Conservation (phyloP, 2,113 vertebrate species). For the Okapia johnstoni region DNA sequence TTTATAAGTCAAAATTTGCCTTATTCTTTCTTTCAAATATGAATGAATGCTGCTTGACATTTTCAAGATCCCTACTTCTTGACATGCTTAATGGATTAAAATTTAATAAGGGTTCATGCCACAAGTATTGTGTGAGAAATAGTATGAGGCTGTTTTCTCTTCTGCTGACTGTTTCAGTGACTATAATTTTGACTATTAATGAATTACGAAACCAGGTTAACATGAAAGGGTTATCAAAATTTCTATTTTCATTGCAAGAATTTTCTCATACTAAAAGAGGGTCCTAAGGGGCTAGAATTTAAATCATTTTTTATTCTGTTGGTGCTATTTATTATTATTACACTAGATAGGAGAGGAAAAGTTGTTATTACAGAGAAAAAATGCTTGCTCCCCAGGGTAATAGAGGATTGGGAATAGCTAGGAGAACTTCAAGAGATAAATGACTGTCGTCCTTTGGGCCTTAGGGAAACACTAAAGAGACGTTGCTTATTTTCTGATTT, state of each 20-base stretch:
- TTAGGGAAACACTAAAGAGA: not conserved
- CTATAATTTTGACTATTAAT: not conserved
- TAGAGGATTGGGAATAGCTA: not conserved
- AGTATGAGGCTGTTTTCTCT: not conserved
- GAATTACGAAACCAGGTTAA: not conserved
- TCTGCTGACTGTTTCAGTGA: not conserved
- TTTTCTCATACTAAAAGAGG: not conserved
- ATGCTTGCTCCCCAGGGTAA: not conserved
- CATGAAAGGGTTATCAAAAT: not conserved
- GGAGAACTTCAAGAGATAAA: not conserved
- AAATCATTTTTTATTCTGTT: not conserved
- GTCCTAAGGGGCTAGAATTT: not conserved
- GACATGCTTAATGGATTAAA: not conserved
- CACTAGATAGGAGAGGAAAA: not conserved
- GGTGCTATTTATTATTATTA: not conserved
- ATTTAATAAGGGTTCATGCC: not conserved
- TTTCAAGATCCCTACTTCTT: not conserved
- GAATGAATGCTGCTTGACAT: not conserved
- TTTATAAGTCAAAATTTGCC: not conserved
- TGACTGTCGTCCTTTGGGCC: rapidly evolving
- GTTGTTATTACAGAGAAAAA: not conserved
- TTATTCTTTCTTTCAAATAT: not conserved
- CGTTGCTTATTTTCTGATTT: not conserved
- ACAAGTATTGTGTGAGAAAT: not conserved
- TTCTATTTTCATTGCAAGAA: not conserved